Evolutionary conservation across 1,140 invertebrate genomes (phyloP).

Genomic region (Cotesia typhae): DNA sequence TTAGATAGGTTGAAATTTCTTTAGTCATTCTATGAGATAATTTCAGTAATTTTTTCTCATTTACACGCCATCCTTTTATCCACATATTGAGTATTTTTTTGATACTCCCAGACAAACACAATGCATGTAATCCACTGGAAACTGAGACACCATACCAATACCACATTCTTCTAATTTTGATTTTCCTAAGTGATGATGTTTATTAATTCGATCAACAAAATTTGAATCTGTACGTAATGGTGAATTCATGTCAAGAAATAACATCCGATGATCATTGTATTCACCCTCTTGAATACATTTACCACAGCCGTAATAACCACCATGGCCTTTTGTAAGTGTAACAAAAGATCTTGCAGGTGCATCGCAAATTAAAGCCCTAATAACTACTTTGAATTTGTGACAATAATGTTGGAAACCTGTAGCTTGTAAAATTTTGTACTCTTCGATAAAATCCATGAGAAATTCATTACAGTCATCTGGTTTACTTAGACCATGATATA

Average conservation of each 20-base stretch:
- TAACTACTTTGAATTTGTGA: slow-evolving; percentile 34
- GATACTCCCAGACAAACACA: too few relatives aligned
- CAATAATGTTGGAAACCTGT: slow-evolving; percentile 33
- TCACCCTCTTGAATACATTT: slow-evolving; percentile 33
- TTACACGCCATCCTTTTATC: too few relatives aligned
- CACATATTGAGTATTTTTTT: too few relatives aligned
- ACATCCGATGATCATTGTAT: not conserved
- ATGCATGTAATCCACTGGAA: slow-evolving; percentile 47
- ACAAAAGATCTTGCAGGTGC: too few relatives aligned
- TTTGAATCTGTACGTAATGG: slow-evolving; percentile 25
- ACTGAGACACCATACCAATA: slow-evolving; percentile 41
- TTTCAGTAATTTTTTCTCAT: too few relatives aligned
- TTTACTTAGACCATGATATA: slow-evolving; percentile 45
- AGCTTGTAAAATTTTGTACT: slow-evolving; percentile 34
- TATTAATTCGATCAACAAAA: not conserved
- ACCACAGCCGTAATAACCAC: slow-evolving; percentile 30
- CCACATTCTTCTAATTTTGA: slow-evolving; percentile 32
- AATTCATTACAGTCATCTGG: slow-evolving; percentile 36
- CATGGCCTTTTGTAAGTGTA: slow-evolving; percentile 34
- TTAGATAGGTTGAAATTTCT: too few relatives aligned
- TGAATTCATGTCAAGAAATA: slow-evolving; percentile 27
- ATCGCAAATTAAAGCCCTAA: slow-evolving; percentile 45
- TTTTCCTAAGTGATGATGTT: slow-evolving; percentile 19
- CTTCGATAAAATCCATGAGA: slow-evolving; percentile 43
- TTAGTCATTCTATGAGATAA: too few relatives aligned